Conservation (phyloP, 2,113 vertebrate genomes). For the Paracanthobrama guichenoti region DNA sequence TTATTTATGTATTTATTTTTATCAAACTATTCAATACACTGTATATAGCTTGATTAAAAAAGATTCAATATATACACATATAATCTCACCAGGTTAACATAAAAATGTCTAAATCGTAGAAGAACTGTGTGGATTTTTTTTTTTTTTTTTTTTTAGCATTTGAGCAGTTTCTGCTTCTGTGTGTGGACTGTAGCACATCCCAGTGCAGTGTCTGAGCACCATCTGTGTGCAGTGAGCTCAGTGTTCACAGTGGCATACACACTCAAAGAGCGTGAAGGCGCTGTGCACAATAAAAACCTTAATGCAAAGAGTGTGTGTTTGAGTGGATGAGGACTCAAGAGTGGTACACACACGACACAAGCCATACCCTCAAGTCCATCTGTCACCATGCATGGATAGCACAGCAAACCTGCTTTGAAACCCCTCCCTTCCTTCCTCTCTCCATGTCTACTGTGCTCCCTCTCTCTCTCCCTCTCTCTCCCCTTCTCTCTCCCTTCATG, state of each 20-base stretch:
- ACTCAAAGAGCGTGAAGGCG: conserved; percentile 37
- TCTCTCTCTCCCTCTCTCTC: conserved; percentile 14
- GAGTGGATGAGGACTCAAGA: conserved; percentile 25
- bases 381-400: conserved; percentile 34
- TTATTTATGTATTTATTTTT: too few species aligned
- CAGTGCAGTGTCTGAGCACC: conserved; percentile 19
- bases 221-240: conserved; percentile 26
- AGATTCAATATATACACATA: too few species aligned
- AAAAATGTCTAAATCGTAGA: too few species aligned
- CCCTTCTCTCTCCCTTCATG: conserved; percentile 2
- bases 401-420: conserved; percentile 28
- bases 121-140: not conserved
- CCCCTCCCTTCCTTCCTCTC: conserved; percentile 16
- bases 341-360: conserved; percentile 32
- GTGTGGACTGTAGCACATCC: conserved; percentile 3
- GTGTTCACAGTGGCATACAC: conserved; percentile 35
- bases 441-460: conserved; percentile 8
- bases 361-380: conserved; percentile 37
- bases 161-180: conserved; percentile 12
- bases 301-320: conserved; percentile 23
- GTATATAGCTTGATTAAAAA: too few species aligned
- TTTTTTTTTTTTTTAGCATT: not conserved
- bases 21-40: too few species aligned
- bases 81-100: too few species aligned
- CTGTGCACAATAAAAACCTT: conserved; percentile 19